Evolutionary conservation across 2,113 vertebrate genomes (phyloP), one percentile per base, ranked within the genome.

Genomic region (Callospermophilus lateralis): DNA sequence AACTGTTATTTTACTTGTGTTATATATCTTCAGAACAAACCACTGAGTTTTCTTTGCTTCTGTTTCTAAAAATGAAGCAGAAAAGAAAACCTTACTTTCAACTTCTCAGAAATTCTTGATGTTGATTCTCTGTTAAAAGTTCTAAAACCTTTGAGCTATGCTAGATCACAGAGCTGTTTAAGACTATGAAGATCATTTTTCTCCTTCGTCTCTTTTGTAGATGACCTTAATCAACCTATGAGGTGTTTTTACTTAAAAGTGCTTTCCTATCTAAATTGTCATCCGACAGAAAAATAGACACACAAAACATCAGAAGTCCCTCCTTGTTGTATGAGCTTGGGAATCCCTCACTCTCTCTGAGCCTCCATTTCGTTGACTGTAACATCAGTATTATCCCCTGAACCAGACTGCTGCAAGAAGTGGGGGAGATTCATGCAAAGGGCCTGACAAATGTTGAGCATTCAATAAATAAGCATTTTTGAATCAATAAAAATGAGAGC

Each of bases 191-290:
- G 11, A 51, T 61, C 34, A 74, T 51, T 30, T 74, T 48, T 65
- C 22, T 73, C 37, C 1, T 53, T 84, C 37, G 15, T 83, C 67
- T 85, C 30, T 89, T 89, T 68, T 30, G 32, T 67, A 72, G 42
- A 93, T 51, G 42, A 67, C 42, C 63, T 96, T 83, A 77, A 91
- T 92, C 58, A 67, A 6, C 16, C 9, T 45, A 20, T 45, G 1
- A 81, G 11, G 24, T 91, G 24, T 12, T 32, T 91, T 80, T 42
- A 78, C 65, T 74, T 84, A 55, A 94, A 95, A 89, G 84, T 32
- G n/a, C 17, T 20, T 72, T 51, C 84, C 39, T 78, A 87, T 53
- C 28, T 76, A 84, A 89, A 58, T 96, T n/a, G 89, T 4, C 53
- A 19, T 39, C 67, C n/a, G 78, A 63, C 11, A 30, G 28, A 45